These are phyloP conservation scores for Heliocidaris tuberculata DNA, from an alignment of 35 echinoderm and acorn worm genomes.

Conservation along the genomic window DNA sequence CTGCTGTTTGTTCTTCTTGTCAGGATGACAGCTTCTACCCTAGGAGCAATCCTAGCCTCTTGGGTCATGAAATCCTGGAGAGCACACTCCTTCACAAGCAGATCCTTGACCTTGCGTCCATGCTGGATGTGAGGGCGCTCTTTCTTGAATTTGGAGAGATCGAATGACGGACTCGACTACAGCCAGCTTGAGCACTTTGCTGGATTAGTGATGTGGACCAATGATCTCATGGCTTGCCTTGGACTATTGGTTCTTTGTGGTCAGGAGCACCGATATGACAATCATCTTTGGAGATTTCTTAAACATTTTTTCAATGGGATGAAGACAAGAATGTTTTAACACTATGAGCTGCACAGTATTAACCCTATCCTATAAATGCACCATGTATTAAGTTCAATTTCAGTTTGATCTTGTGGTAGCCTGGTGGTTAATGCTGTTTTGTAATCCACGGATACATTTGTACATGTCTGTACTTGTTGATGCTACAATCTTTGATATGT, in stretches of 20 bases:
- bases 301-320: not conserved
- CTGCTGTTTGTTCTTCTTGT: slow-evolving; percentile 8
- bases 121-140: slow-evolving; percentile 86
- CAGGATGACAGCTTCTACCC: slow-evolving; percentile 94
- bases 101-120: slow-evolving; percentile 88
- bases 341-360: not conserved
- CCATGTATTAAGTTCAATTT: not conserved
- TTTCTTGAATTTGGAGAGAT: slow-evolving; percentile 83
- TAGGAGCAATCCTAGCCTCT: slow-evolving; percentile 75
- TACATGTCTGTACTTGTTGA: not conserved
- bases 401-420: not conserved
- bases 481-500: not conserved
- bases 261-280: not conserved
- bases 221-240: not conserved
- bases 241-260: not conserved
- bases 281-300: not conserved
- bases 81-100: slow-evolving; percentile 74
- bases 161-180: slow-evolving; percentile 34
- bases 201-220: not conserved
- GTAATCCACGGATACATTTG: not conserved
- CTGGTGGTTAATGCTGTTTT: not conserved
- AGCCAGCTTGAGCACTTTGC: not conserved
- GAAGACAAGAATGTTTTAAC: not conserved
- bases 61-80: slow-evolving; percentile 85
- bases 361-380: not conserved